phyloP scores from a whole-genome alignment of 35 echinoderm and acorn worm genomes.

The Holothuria glaberrima region DNA sequence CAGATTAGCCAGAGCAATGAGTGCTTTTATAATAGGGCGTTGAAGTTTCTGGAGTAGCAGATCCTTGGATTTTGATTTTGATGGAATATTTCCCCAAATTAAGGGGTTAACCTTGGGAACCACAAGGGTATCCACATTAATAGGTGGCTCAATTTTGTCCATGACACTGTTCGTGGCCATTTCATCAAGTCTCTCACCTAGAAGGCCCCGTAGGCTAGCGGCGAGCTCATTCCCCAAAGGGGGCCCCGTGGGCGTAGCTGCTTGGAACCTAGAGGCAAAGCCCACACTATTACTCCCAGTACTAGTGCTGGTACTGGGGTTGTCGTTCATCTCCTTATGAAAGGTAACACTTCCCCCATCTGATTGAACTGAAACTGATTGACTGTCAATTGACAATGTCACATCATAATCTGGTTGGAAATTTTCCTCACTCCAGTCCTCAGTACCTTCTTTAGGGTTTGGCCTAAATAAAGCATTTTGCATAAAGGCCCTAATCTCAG shows the following conservation, averaged over 20 bases:
- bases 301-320: not conserved
- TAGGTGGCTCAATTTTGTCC: not conserved
- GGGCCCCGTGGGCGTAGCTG: constrained; percentile 14
- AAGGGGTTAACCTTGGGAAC: not conserved
- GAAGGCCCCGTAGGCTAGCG: not conserved
- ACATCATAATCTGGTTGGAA: constrained; percentile 32
- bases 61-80: constrained; percentile 26
- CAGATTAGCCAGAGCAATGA: not conserved
- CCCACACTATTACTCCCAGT: not conserved
- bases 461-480: not conserved
- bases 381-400: not conserved
- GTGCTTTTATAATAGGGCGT: not conserved
- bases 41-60: not conserved
- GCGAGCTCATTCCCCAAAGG: not conserved
- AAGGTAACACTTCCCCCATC: not conserved
- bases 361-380: not conserved
- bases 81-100: not conserved
- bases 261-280: constrained; percentile 30
- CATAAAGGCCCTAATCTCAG: not conserved
- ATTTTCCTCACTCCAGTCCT: not conserved
- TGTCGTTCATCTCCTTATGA: not conserved
- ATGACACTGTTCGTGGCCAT: constrained; percentile 7
- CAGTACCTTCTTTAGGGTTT: not conserved
- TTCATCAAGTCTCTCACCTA: not conserved
- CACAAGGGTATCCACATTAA: constrained; percentile 15